Conservation (phyloP, 2,797 vertebrate species). For the Tympanoctomys barrerae region DNA sequence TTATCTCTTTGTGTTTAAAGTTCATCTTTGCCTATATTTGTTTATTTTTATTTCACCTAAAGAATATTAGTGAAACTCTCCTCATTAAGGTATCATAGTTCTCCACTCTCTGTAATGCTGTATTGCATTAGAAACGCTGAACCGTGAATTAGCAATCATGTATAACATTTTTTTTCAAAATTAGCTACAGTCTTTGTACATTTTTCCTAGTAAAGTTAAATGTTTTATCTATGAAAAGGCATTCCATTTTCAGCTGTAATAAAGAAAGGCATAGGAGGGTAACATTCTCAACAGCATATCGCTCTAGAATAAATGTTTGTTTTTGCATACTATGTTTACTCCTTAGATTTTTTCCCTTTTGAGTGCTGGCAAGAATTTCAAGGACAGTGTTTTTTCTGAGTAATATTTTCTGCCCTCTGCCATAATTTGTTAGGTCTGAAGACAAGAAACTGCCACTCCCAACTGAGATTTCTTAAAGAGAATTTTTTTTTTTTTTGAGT, state of each 20-base stretch:
- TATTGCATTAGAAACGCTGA: constrained; percentile 34
- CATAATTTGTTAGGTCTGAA: not conserved
- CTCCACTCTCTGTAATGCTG: not conserved
- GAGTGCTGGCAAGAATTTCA: not conserved
- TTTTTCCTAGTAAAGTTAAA: constrained; percentile 33
- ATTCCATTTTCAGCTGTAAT: not conserved
- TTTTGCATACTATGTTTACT: not conserved
- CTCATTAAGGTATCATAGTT: constrained; percentile 24
- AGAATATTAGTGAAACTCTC: not conserved
- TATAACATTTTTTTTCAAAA: not conserved
- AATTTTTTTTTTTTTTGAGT: not conserved
- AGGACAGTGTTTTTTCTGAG: not conserved
- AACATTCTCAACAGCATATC: not conserved
- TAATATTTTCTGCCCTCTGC: not conserved
- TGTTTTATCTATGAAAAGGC: not conserved
- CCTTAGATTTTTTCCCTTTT: constrained; percentile 4
- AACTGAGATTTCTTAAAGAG: not conserved
- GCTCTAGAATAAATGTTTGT: not conserved
- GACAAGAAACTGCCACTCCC: not conserved
- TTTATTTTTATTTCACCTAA: not conserved
- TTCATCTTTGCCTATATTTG: constrained; percentile 20
- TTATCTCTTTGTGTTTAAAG: not conserved
- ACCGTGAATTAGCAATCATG: not conserved
- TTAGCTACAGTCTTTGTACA: not conserved
- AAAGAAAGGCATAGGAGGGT: not conserved